These are phyloP conservation scores for Zaprionus lachaisei DNA, from an alignment of 1,140 invertebrate genomes.

Conservation along the genomic window DNA sequence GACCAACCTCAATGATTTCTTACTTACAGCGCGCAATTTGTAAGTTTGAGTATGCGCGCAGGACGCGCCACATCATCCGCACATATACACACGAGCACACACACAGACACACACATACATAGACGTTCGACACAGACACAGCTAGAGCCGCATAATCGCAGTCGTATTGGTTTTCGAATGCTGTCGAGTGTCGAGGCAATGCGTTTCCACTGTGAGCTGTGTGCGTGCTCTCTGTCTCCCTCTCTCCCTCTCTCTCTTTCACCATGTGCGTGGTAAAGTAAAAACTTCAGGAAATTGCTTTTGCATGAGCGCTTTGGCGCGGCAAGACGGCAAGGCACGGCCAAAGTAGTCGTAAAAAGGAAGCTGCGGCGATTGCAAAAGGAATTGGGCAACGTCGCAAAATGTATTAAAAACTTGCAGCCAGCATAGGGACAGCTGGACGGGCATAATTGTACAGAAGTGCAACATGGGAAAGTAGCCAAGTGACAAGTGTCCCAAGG, in stretches of 20 bases:
- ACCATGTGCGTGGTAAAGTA: constrained; percentile 30
- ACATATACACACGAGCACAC: constrained; percentile 32
- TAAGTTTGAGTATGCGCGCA: constrained; percentile 48
- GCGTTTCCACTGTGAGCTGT: constrained; percentile 53
- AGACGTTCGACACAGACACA: neutral
- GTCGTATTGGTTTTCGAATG: constrained; percentile 74
- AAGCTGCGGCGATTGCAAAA: constrained; percentile 74
- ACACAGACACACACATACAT: constrained; percentile 16
- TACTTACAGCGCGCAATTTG: constrained; percentile 72
- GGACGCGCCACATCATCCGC: constrained; percentile 33
- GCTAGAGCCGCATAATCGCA: constrained; percentile 66
- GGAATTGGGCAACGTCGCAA: constrained; percentile 53
- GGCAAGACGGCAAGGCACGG: neutral
- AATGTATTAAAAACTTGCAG: constrained; percentile 35
- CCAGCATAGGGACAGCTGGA: neutral
- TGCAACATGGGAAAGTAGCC: constrained; percentile 4
- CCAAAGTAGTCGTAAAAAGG: constrained; percentile 58
- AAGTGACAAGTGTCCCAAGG: neutral
- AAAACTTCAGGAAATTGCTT: constrained; percentile 81
- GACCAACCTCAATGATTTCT: constrained; percentile 82
- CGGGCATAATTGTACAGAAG: neutral
- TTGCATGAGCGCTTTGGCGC: constrained; percentile 69
- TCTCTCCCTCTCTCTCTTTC: constrained; percentile 19
- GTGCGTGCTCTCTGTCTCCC: constrained; percentile 31
- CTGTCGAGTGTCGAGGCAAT: constrained; percentile 56